These are phyloP conservation scores for Sclerodermus sp. DNA, from an alignment of 2,888 invertebrate genomes.

Conservation along the genomic window DNA sequence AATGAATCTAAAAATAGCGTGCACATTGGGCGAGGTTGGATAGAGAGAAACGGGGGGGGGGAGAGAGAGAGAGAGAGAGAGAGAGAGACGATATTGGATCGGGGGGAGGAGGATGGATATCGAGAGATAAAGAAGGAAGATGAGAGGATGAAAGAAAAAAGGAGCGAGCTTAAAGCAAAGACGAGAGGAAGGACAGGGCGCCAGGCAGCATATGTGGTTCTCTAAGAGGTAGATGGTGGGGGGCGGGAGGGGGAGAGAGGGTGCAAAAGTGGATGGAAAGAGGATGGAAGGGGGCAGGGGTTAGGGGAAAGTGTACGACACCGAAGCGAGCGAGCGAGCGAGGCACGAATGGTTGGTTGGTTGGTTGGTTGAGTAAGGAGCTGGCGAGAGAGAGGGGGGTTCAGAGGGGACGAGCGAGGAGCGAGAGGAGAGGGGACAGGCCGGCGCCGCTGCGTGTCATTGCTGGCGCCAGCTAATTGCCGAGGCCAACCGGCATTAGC, in stretches of 20 bases:
- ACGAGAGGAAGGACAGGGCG: no score
- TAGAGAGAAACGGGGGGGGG: conserved; percentile 8
- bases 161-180: no score
- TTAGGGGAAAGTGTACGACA: conserved; percentile 2
- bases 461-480: conserved; percentile 56
- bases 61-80: conserved; percentile 11
- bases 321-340: no score
- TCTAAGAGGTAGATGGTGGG: conserved; percentile 3
- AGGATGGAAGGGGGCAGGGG: conserved; percentile 9
- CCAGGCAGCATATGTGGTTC: background rate
- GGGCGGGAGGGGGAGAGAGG: conserved; percentile 9
- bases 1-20: conserved; percentile 50
- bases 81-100: conserved; percentile 7
- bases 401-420: background rate
- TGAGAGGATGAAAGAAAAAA: conserved; percentile 12
- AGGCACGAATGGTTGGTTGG: no score
- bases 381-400: conserved; percentile 4
- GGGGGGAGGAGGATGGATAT: conserved; percentile 28
- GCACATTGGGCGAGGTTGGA: conserved; percentile 41
- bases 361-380: background rate
- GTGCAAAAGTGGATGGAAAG: background rate
- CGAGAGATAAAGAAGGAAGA: conserved; percentile 5
- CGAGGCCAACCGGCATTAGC: conserved; percentile 52
- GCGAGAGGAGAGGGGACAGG: conserved; percentile 8
- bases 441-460: conserved; percentile 40